A percentile compares a stretch with the other conserved stretches of the same genome.
Evolutionary conservation across 2,113 vertebrate genomes (phyloP).

Genomic region (Rhombomys opimus): DNA sequence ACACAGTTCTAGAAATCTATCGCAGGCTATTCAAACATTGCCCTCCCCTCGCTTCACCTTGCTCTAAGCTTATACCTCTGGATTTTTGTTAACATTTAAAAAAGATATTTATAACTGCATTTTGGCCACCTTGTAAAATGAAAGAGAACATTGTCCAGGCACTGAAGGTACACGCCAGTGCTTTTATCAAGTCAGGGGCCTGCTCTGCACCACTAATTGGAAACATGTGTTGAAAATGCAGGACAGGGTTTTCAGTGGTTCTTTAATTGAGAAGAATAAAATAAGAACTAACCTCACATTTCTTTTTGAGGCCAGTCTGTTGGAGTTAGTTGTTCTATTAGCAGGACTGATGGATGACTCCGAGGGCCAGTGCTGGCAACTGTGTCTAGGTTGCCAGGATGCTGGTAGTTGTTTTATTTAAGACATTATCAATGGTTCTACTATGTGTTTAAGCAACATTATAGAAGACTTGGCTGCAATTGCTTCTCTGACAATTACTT

Average conservation of each 20-base stretch:
- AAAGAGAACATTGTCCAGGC: constrained; percentile 75
- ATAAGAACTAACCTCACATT: constrained; percentile 51
- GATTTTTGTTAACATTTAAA: constrained; percentile 74
- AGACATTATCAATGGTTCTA: not conserved
- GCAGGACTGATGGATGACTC: not conserved
- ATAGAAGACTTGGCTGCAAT: not conserved
- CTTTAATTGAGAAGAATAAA: constrained; percentile 80
- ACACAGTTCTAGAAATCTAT: constrained; percentile 20
- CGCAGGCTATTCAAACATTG: constrained; percentile 44
- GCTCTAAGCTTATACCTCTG: constrained; percentile 62
- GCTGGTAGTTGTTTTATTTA: not conserved
- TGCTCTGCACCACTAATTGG: constrained; percentile 60
- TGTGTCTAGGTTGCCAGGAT: not conserved
- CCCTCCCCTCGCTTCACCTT: constrained; percentile 44
- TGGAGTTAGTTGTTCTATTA: not conserved
- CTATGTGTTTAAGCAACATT: not conserved
- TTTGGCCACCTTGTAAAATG: constrained; percentile 74
- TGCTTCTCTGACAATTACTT: constrained; percentile 18
- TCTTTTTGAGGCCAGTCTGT: constrained; percentile 46
- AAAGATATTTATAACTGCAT: constrained; percentile 70
- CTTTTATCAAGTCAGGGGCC: constrained; percentile 77
- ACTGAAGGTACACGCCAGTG: constrained; percentile 55
- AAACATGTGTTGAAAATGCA: constrained; percentile 75
- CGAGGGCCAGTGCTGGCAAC: not conserved
- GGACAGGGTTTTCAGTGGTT: constrained; percentile 69